Percentiles rank a stretch among this genome's conserved stretches.
Evolutionary conservation across 2,888 invertebrate genomes (phyloP).

Genomic region (Esperia sulphurella): DNA sequence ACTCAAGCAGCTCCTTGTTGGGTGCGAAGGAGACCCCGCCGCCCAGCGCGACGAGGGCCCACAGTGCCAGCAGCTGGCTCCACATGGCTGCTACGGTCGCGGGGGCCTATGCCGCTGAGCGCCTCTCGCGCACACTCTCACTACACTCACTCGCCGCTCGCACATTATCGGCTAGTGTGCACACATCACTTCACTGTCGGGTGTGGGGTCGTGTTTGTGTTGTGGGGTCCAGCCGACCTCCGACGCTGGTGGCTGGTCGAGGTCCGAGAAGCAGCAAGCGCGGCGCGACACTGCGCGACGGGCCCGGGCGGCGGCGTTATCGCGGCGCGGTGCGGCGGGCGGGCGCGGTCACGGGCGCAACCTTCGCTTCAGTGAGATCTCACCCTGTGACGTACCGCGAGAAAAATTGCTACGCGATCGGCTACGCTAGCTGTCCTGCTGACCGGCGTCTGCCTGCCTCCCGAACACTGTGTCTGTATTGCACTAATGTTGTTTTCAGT

Average conservation of each 20-base stretch:
- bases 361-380: slow-evolving; percentile 68
- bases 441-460: not conserved
- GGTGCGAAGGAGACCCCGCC: slow-evolving; percentile 58
- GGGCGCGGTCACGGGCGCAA: slow-evolving; percentile 76
- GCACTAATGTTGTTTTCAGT: not conserved
- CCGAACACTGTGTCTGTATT: too few relatives aligned
- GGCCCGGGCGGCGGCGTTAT: slow-evolving; percentile 40
- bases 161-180: slow-evolving; percentile 55
- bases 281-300: slow-evolving; percentile 65
- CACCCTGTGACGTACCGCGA: slow-evolving; percentile 56
- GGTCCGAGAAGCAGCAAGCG: slow-evolving; percentile 66
- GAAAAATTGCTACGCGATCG: slow-evolving; percentile 40
- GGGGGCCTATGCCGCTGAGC: slow-evolving; percentile 45
- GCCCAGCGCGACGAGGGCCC: slow-evolving; percentile 56
- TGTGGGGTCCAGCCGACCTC: slow-evolving; percentile 1
- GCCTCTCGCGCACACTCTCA: slow-evolving; percentile 55
- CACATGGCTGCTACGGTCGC: slow-evolving; percentile 66
- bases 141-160: slow-evolving; percentile 57
- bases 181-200: slow-evolving; percentile 53
- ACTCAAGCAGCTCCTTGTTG: slow-evolving; percentile 68
- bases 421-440: slow-evolving; percentile 27
- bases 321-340: slow-evolving; percentile 54
- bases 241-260: slow-evolving; percentile 31
- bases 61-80: slow-evolving; percentile 52
- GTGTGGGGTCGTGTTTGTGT: slow-evolving; percentile 22